Percentiles rank a stretch among this genome's conserved stretches.
Conservation (phyloP, 1,140 invertebrate species). For the Temnothorax curvispinosus region DNA sequence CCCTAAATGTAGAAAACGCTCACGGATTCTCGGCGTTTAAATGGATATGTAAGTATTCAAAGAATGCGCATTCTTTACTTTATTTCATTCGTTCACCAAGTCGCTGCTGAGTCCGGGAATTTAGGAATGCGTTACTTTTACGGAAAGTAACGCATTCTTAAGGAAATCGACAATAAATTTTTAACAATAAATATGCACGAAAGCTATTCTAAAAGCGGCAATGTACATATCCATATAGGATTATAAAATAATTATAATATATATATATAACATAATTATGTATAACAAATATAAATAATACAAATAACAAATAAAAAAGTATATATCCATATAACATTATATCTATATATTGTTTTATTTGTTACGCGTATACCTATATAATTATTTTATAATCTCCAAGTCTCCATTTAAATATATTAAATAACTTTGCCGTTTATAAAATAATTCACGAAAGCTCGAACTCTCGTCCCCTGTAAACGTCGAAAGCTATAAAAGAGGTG, state of each 20-base stretch:
- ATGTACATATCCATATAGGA: no score
- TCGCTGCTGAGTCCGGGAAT: background rate
- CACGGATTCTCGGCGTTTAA: background rate
- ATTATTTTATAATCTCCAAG: background rate
- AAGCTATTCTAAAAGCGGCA: no score
- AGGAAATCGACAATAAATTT: background rate
- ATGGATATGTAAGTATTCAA: background rate
- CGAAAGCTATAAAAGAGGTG: background rate
- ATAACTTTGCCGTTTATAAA: background rate
- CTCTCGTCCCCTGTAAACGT: background rate
- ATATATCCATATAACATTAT: background rate
- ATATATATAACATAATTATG: no score
- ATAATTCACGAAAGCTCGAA: background rate
- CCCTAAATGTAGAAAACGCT: background rate
- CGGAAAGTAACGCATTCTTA: no score
- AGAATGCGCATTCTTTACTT: background rate
- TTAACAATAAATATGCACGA: background rate
- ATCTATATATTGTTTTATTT: background rate
- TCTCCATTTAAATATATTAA: background rate
- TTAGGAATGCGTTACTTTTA: no score
- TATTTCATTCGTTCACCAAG: background rate
- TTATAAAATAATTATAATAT: no score
- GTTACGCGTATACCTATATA: background rate
- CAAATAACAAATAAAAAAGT: background rate
- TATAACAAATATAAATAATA: no score